phyloP scores from a whole-genome alignment of 2,888 invertebrate species.

The Trissonchulus sp. region DNA sequence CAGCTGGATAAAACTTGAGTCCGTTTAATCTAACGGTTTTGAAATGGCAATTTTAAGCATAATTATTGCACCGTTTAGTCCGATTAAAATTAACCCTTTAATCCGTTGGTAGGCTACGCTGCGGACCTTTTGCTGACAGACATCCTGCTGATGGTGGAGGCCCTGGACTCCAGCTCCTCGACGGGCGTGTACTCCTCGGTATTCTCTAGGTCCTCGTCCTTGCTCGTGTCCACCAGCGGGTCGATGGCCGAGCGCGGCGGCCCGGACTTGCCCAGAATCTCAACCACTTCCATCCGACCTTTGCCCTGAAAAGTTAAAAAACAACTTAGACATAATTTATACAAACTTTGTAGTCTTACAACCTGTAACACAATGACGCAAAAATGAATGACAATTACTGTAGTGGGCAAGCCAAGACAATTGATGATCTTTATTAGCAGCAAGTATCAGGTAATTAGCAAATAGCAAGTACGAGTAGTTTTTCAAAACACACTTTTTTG shows the following conservation, averaged over 20 bases:
- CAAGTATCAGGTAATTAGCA: too few relatives aligned
- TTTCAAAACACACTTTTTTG: too few relatives aligned
- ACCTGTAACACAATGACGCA: not conserved
- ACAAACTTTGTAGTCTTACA: not conserved
- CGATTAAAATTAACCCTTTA: too few relatives aligned
- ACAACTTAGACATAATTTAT: not conserved
- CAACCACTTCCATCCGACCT: conserved; percentile 28
- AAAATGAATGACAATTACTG: not conserved
- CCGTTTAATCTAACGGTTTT: too few relatives aligned
- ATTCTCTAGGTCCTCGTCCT: not conserved
- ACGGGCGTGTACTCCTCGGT: conserved; percentile 24
- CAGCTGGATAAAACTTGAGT: too few relatives aligned
- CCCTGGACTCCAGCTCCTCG: conserved; percentile 10
- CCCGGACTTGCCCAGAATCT: conserved; percentile 20
- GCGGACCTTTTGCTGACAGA: conserved; percentile 20
- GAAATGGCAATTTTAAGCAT: too few relatives aligned
- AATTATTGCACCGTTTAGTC: too few relatives aligned
- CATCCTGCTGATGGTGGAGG: conserved; percentile 27
- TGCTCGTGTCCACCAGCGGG: not conserved
- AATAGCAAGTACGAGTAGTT: too few relatives aligned
- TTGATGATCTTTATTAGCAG: too few relatives aligned
- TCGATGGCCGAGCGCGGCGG: conserved; percentile 22
- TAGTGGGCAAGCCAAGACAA: too few relatives aligned
- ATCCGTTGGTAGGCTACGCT: too few relatives aligned
- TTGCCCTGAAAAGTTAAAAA: conserved; percentile 30